Evolutionary conservation across 2,113 vertebrate genomes (phyloP).

Genomic region (Otus sunia): DNA sequence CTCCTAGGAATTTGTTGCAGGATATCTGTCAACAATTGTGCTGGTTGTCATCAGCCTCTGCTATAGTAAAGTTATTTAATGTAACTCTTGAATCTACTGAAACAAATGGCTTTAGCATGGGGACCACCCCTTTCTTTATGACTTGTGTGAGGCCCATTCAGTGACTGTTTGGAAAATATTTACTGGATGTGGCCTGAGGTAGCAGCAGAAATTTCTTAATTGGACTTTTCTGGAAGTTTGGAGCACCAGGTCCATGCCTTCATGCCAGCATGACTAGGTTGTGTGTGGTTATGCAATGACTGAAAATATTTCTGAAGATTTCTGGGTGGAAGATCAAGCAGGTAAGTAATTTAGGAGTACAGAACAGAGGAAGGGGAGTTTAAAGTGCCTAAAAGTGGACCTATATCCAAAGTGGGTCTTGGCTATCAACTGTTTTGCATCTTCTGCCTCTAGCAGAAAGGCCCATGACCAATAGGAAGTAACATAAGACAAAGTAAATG

Average conservation of each 20-base stretch:
- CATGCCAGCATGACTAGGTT: rapidly evolving
- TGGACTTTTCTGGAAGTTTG: background rate
- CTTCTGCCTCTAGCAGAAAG: background rate
- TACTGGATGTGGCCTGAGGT: background rate
- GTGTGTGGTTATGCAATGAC: background rate
- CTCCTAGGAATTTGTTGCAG: background rate
- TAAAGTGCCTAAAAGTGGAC: background rate
- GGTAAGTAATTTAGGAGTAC: background rate
- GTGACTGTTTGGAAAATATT: background rate
- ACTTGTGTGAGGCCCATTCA: background rate
- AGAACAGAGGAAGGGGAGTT: background rate
- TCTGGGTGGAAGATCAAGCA: background rate
- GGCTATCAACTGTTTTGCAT: background rate
- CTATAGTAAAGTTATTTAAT: background rate
- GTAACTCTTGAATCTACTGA: background rate
- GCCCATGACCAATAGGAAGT: background rate
- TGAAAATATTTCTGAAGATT: background rate
- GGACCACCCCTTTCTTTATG: background rate
- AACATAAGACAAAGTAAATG: background rate
- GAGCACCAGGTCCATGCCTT: background rate
- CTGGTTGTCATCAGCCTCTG: background rate
- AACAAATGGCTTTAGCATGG: background rate
- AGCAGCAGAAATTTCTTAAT: background rate
- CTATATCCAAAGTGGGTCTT: background rate
- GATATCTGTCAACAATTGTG: background rate